These are phyloP conservation scores for Dorcus parallelipipedus DNA, from an alignment of 2,888 invertebrate genomes.

Conservation along the genomic window DNA sequence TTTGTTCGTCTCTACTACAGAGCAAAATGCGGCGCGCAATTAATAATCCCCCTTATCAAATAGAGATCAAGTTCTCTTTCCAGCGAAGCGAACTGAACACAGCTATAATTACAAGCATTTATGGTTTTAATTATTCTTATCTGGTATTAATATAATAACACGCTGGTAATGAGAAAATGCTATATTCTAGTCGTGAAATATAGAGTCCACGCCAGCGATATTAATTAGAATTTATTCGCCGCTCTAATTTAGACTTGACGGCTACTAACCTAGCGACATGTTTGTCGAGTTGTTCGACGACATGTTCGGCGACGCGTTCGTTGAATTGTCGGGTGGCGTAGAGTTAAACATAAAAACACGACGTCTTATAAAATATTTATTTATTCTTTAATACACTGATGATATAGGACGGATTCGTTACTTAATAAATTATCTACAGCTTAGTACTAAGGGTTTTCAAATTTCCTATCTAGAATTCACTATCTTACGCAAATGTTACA, in stretches of 20 bases:
- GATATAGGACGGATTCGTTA: slow-evolving; percentile 38
- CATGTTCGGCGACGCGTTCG: too few species aligned
- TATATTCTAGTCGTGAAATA: slow-evolving; percentile 31
- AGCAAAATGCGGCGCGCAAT: slow-evolving; percentile 41
- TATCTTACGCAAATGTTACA: slow-evolving; percentile 2
- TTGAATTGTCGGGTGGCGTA: too few species aligned
- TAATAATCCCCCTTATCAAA: slow-evolving; percentile 42
- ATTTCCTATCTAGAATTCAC: slow-evolving; percentile 4
- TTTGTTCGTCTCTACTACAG: slow-evolving; percentile 20
- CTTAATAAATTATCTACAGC: slow-evolving; percentile 14
- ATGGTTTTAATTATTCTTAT: slow-evolving; percentile 48
- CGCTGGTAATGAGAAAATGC: slow-evolving; percentile 40
- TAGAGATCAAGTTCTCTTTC: slow-evolving; percentile 38
- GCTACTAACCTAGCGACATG: too few species aligned
- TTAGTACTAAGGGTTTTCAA: slow-evolving; percentile 4
- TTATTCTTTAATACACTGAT: slow-evolving; percentile 13
- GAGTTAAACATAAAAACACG: neutral
- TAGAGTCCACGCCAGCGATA: slow-evolving; percentile 19
- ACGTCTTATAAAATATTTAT: slow-evolving; percentile 27
- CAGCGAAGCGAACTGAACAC: slow-evolving; percentile 35
- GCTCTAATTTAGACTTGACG: slow-evolving; percentile 16
- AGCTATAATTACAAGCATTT: slow-evolving; percentile 46
- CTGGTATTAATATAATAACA: slow-evolving; percentile 46
- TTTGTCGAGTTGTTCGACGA: too few species aligned
- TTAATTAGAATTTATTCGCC: slow-evolving; percentile 31